These are phyloP conservation scores for Habroteleia sp. DNA, from an alignment of 2,888 invertebrate genomes.

Conservation along the genomic window DNA sequence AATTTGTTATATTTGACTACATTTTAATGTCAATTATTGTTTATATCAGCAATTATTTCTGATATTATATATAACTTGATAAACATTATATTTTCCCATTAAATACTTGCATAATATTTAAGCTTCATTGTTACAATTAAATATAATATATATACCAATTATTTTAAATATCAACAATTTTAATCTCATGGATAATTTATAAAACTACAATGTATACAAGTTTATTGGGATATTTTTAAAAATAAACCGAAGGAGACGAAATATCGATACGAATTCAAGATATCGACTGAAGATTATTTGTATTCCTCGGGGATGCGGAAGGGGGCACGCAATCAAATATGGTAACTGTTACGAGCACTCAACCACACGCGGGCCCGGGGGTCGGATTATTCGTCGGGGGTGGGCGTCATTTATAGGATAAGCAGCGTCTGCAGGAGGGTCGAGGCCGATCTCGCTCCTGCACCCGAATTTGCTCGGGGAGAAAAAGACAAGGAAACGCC, in stretches of 20 bases:
- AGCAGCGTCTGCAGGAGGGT: slow-evolving; percentile 66
- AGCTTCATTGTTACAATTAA: too few relatives aligned
- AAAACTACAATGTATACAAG: too few relatives aligned
- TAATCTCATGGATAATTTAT: too few relatives aligned
- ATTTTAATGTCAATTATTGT: too few relatives aligned
- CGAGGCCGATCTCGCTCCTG: slow-evolving; percentile 27
- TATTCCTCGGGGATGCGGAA: slow-evolving; percentile 67
- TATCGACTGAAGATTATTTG: slow-evolving; percentile 63
- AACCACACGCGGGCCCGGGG: slow-evolving; percentile 79
- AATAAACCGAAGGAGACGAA: too few relatives aligned
- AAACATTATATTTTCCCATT: too few relatives aligned
- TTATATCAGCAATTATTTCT: too few relatives aligned
- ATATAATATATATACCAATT: too few relatives aligned
- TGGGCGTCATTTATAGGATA: slow-evolving; percentile 78
- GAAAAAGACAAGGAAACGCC: slow-evolving; percentile 34
- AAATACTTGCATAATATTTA: too few relatives aligned
- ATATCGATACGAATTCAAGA: slow-evolving; percentile 19
- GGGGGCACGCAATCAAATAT: slow-evolving; percentile 78
- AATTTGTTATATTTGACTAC: too few relatives aligned
- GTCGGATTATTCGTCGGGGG: slow-evolving; percentile 78
- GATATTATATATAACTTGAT: too few relatives aligned
- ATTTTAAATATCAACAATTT: too few relatives aligned
- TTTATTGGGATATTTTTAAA: background rate
- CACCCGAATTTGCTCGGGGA: background rate
- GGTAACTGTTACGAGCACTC: slow-evolving; percentile 79